A percentile compares a stretch with the other conserved stretches of the same genome.
These are phyloP conservation scores for Pterocles gutturalis DNA, from an alignment of 2,113 vertebrate species.

Conservation along the genomic window DNA sequence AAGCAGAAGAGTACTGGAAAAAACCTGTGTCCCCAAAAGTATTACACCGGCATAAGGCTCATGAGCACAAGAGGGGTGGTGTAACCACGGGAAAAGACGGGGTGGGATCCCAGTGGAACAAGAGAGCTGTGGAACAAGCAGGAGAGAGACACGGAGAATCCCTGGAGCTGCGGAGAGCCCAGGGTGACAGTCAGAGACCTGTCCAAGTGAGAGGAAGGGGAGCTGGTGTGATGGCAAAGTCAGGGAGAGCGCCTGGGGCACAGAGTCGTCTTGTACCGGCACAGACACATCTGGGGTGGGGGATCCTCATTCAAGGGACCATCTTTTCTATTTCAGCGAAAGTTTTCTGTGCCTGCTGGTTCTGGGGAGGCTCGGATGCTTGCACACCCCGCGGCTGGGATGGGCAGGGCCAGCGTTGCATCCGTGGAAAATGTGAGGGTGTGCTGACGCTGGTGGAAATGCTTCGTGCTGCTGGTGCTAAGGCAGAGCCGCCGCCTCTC, in stretches of 20 bases:
- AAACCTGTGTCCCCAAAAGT: not conserved
- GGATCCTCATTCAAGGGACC: not conserved
- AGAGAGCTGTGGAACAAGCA: not conserved
- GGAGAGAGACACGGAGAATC: not conserved
- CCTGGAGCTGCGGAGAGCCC: not conserved
- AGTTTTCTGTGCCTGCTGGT: not conserved
- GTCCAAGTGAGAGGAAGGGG: not conserved
- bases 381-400: not conserved
- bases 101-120: not conserved
- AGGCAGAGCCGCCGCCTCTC: not conserved
- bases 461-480: not conserved
- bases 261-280: rapidly evolving
- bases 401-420: not conserved
- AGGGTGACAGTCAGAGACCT: not conserved
- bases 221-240: not conserved
- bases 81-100: not conserved
- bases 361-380: not conserved
- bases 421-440: not conserved
- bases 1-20: not conserved
- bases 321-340: rapidly evolving
- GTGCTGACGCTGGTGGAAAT: not conserved
- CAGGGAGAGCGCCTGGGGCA: not conserved
- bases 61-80: not conserved
- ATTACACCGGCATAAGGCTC: not conserved
- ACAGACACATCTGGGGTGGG: not conserved